Evolutionary conservation across 2,888 invertebrate species (phyloP), one percentile per base, ranked within the genome.

Genomic region (Aromia moschata): DNA sequence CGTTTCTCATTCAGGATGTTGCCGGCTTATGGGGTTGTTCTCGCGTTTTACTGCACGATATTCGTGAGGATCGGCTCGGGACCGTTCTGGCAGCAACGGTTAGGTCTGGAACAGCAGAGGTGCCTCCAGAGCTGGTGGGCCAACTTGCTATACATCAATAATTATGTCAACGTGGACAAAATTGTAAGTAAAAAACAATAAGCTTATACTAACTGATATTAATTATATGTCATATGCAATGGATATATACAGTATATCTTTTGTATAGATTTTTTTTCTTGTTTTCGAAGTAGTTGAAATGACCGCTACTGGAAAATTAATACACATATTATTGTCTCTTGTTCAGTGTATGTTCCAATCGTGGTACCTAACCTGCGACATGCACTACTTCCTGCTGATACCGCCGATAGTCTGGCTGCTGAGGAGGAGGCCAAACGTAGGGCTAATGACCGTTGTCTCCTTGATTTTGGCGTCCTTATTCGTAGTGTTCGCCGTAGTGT

Each of bases 1-100:
- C n/a, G n/a, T n/a, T n/a, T n/a, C n/a, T n/a, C n/a, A n/a, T 55
- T 31, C 75, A 89, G 89, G 68, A 83, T 91, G 62, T 89, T 90
- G 5, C 91, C 91, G 53, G 87, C 90, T 0, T 91, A 92, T 70
- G 77, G 87, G 55, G 83, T 90, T 0, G 84, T 91, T 10, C 83
- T 92, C 71, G 83, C 86, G n/a, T 86, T 91, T 72, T 89, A 90
- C 75, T 86, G 88, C 79, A 90, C 90, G 0, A 85, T 90, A 83
- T 82, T 90, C 54, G 83, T 86, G 0, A 86, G 86, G 75, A 77
- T 89, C 25, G 89, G 88, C 7, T 86, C 86, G 58, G 92, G 92
- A 0, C 91, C 91, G 0, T 80, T 91, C 45, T 92, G 91, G 91
- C 81, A 85, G 17, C 83, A 85, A 38, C 83, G 84, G 60, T 82